Conservation (phyloP, 2,888 invertebrate genomes). For the Caenorhabditis angaria region DNA sequence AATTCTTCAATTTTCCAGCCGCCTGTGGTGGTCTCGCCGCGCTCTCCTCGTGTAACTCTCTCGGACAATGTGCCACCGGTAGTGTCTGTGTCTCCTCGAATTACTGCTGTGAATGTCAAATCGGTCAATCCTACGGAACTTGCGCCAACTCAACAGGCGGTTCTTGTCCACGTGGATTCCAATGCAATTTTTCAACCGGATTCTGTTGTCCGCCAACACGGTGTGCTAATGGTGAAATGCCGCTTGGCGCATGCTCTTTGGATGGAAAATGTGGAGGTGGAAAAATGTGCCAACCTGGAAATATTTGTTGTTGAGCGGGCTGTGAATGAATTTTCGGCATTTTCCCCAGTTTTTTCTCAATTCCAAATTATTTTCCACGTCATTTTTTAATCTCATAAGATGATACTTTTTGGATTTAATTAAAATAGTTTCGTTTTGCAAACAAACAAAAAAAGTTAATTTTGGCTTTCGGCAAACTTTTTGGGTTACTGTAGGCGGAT, state of each 20-base stretch:
- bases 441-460: too few relatives aligned
- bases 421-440: too few relatives aligned
- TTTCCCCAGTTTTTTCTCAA: too few relatives aligned
- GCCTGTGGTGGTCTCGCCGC: slow-evolving; percentile 67
- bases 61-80: slow-evolving; percentile 51
- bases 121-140: slow-evolving; percentile 62
- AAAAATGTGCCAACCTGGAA: not conserved
- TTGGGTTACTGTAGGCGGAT: too few relatives aligned
- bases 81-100: slow-evolving; percentile 63
- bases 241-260: not conserved
- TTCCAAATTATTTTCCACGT: too few relatives aligned
- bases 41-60: slow-evolving; percentile 51
- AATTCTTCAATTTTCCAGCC: slow-evolving; percentile 41
- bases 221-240: not conserved
- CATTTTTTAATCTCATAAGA: too few relatives aligned
- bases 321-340: too few relatives aligned
- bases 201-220: not conserved
- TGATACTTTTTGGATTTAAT: too few relatives aligned
- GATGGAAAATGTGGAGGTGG: not conserved
- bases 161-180: not conserved
- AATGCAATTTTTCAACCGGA: not conserved
- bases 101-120: slow-evolving; percentile 69
- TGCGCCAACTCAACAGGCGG: slow-evolving; percentile 42
- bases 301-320: slow-evolving; percentile 1
- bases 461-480: too few relatives aligned